Percentiles rank a stretch among this genome's conserved stretches.
Conservation (phyloP, 2,113 vertebrate genomes). For the Varanus salvator region DNA sequence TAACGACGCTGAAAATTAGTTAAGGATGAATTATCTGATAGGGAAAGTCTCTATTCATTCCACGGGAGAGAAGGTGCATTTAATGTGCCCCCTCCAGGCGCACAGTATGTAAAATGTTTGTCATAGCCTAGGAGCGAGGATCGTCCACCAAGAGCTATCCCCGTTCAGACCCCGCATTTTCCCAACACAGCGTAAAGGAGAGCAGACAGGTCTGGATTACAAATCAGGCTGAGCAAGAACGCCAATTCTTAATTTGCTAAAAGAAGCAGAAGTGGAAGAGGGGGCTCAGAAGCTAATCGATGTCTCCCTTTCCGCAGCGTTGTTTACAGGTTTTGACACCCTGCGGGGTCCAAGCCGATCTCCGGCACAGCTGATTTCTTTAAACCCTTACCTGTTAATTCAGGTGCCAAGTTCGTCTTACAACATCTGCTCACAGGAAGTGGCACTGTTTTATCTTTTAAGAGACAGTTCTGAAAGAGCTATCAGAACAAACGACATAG, state of each 20-base stretch:
- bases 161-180: neutral
- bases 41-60: constrained; percentile 32
- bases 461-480: neutral
- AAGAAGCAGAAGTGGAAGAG: constrained; percentile 11
- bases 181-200: neutral
- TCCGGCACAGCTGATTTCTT: neutral
- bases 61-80: constrained; percentile 41
- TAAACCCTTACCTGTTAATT: neutral
- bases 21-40: constrained; percentile 44
- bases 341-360: too few relatives aligned
- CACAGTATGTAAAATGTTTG: constrained; percentile 31
- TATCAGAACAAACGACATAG: neutral
- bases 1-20: constrained; percentile 50
- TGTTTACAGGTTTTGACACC: neutral
- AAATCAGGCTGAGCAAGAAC: neutral
- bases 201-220: neutral
- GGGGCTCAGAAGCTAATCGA: neutral
- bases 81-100: constrained; percentile 10
- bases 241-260: constrained; percentile 18
- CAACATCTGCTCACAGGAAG: neutral
- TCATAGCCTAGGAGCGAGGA: neutral
- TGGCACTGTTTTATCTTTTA: neutral
- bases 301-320: neutral
- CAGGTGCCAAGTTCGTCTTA: neutral
- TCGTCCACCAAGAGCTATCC: neutral